These are phyloP conservation scores for Neodiprion pinetum DNA, from an alignment of 1,140 invertebrate genomes.

Conservation along the genomic window DNA sequence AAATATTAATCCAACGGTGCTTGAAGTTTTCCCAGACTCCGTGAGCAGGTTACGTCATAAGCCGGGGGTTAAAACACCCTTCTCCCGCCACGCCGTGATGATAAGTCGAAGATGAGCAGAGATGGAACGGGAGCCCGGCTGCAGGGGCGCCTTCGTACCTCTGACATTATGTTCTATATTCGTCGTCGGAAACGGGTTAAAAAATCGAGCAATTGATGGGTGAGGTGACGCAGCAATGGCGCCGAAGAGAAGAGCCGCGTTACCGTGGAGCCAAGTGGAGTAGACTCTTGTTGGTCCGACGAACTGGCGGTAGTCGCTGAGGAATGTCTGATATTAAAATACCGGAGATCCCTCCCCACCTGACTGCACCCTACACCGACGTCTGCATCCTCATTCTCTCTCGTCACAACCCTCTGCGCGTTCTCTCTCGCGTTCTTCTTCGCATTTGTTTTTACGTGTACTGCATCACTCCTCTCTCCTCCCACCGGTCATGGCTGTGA, in stretches of 20 bases:
- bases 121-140: background rate
- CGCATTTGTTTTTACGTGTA: slow-evolving; percentile 16
- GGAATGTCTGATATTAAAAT: slow-evolving; percentile 63
- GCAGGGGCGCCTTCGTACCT: background rate
- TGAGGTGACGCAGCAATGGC: background rate
- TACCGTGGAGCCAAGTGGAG: background rate
- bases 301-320: slow-evolving; percentile 55
- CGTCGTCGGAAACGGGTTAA: slow-evolving; percentile 20
- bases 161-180: slow-evolving; percentile 31
- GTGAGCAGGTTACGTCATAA: background rate
- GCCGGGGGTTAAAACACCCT: too few relatives aligned
- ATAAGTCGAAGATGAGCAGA: background rate
- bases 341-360: slow-evolving; percentile 53
- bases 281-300: background rate
- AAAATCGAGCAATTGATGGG: background rate
- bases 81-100: too few relatives aligned
- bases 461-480: background rate
- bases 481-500: slow-evolving; percentile 18
- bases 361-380: slow-evolving; percentile 32
- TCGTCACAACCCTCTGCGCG: slow-evolving; percentile 17
- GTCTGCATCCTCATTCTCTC: slow-evolving; percentile 12
- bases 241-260: background rate
- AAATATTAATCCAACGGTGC: slow-evolving; percentile 1
- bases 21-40: background rate
- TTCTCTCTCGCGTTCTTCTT: slow-evolving; percentile 20